Evolutionary conservation across 2,888 invertebrate species (phyloP), one percentile per base, ranked within the genome.

Genomic region (Noctua fimbriata): DNA sequence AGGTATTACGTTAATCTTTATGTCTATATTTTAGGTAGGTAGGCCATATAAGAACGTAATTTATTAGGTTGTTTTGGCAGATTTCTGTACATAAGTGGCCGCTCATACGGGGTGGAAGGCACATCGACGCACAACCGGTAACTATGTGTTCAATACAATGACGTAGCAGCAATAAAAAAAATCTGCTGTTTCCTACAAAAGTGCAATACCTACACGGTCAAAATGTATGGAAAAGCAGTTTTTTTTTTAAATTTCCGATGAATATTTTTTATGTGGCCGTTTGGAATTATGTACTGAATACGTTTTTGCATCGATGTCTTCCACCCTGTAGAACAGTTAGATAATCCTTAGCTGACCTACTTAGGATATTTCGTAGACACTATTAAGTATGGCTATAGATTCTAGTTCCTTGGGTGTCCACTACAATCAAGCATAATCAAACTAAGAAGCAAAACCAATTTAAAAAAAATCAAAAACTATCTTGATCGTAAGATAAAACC

Each of bases 391-490:
- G 36, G 47, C 32, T 49, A 44, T 28, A 44, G 21, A 24, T 63
- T 76, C 44, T 69, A 41, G 28, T 65, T 41, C 18, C 52, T 63
- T 36, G n/a, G 2, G 44, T 28, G 24, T 7, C 16, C 16, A 67
- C 36, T 73, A 66, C 71, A 73, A 44, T n/a, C 32, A 73, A 69
- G 69, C 58, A 47, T 65, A 76, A 73, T 18, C 41, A 84, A 75
- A 69, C 7, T 80, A 69, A 67, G 63, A 84, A 82, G 73, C 82
- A 49, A 70, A 78, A 73, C 21, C 41, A 72, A 77, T 73, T 67
- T 49, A 9, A 78, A 55, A 76, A 78, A 66, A 14, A 9, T 24
- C 16, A 9, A 32, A 16, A 58, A 76, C 36, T 24, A n/a, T 32
- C n/a, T 76, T 36, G 21, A 60, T 49, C 32, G 32, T 41, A 44